These are phyloP conservation scores for Homalodisca vitripennis DNA, from an alignment of 1,140 invertebrate species.

Conservation along the genomic window DNA sequence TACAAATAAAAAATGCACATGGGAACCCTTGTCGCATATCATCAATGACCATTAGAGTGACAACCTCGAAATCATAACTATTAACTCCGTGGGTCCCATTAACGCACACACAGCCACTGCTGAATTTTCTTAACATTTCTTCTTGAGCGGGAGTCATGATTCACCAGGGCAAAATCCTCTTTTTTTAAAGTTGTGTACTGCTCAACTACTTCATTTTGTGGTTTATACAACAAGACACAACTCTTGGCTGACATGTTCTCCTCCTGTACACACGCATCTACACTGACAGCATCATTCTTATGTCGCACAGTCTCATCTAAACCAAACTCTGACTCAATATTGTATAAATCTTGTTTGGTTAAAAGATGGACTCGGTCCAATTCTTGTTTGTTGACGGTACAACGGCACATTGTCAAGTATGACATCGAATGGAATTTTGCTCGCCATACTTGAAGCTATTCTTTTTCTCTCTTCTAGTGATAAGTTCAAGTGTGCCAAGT, in stretches of 20 bases:
- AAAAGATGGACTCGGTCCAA: conserved; percentile 8
- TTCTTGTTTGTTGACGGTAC: neutral
- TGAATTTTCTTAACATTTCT: neutral
- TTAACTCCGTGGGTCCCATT: neutral
- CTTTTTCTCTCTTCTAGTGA: conserved; percentile 1
- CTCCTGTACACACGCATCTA: neutral
- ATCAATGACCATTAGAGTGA: neutral
- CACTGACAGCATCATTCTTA: neutral
- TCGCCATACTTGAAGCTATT: neutral
- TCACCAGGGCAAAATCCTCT: neutral
- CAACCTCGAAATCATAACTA: neutral
- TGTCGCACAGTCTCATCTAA: neutral
- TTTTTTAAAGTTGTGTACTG: neutral
- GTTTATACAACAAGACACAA: conserved; percentile 1
- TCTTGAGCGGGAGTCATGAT: neutral
- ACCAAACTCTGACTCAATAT: conserved; percentile 5
- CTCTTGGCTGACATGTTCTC: neutral
- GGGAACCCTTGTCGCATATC: neutral
- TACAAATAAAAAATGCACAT: neutral
- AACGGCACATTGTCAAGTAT: conserved; percentile 13
- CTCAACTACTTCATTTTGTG: neutral
- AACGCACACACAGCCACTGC: neutral
- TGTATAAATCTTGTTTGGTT: conserved; percentile 15
- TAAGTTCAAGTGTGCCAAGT: conserved; percentile 10
- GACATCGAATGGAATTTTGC: conserved; percentile 10